Percentiles rank a stretch among this genome's conserved stretches.
Evolutionary conservation across 2,797 vertebrate species (phyloP).

Genomic region (Austrolebias charrua): DNA sequence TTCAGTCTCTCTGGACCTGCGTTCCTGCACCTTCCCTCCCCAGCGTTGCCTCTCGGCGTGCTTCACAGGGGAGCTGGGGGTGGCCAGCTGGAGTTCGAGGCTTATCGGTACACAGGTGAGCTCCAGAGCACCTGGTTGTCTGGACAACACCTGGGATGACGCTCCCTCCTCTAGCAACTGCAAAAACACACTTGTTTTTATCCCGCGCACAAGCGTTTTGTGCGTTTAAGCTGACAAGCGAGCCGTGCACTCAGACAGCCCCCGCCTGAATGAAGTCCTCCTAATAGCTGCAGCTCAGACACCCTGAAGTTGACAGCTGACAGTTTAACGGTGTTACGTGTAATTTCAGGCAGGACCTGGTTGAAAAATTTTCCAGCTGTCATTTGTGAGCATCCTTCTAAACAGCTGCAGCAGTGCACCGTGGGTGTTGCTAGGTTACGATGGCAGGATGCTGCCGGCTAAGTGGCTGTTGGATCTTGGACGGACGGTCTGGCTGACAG

Average conservation of each 20-base stretch:
- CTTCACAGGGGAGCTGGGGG: conserved; percentile 51
- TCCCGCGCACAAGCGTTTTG: conserved; percentile 7
- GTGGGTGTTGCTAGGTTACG: conserved; percentile 77
- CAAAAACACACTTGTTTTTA: conserved; percentile 28
- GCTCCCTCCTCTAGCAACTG: conserved; percentile 59
- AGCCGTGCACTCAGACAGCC: conserved; percentile 18
- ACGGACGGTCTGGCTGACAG: conserved; percentile 62
- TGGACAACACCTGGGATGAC: conserved; percentile 41
- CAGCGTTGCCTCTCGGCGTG: conserved; percentile 43
- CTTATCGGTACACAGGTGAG: conserved; percentile 84
- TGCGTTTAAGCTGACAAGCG: conserved; percentile 21
- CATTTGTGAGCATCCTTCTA: conserved; percentile 62
- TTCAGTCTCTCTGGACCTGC: conserved; percentile 15
- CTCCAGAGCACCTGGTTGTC: conserved; percentile 59
- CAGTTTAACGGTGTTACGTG: conserved; percentile 36
- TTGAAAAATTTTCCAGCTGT: conserved; percentile 56
- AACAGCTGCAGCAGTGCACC: conserved; percentile 59
- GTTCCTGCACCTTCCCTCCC: conserved; percentile 30
- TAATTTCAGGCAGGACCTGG: conserved; percentile 26
- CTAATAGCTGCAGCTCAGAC: conserved; percentile 26
- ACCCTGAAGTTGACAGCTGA: conserved; percentile 32
- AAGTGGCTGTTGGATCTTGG: conserved; percentile 68
- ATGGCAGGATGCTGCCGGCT: conserved; percentile 69
- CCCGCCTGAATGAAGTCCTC: conserved; percentile 20
- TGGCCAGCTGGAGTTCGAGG: conserved; percentile 49